Evolutionary conservation across 2,888 invertebrate genomes (phyloP).

Genomic region (Lasioglossum leucozonium): DNA sequence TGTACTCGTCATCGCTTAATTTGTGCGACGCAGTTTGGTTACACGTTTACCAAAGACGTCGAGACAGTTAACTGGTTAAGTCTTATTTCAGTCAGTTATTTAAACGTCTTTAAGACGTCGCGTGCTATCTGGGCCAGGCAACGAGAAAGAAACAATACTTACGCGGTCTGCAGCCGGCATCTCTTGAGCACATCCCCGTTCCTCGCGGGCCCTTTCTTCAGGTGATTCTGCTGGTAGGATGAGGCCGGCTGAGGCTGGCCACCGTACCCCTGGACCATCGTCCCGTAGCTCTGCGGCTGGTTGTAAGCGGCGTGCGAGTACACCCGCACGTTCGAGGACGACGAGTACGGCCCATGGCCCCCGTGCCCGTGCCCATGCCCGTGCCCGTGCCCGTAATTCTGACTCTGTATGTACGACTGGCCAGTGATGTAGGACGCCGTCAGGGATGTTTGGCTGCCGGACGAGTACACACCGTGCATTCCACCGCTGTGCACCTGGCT

Average conservation of each 20-base stretch:
- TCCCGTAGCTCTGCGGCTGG: constrained; percentile 82
- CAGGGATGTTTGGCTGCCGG: constrained; percentile 80
- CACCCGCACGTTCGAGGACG: constrained; percentile 77
- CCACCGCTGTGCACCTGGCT: constrained; percentile 78
- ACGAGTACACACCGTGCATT: constrained; percentile 80
- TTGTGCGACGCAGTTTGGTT: too few species aligned
- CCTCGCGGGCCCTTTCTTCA: constrained; percentile 88
- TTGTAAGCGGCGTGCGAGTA: constrained; percentile 78
- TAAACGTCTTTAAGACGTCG: too few species aligned
- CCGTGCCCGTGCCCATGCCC: not conserved
- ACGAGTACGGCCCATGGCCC: constrained; percentile 66
- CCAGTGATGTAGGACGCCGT: constrained; percentile 83
- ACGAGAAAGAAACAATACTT: constrained; percentile 79
- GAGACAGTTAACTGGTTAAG: too few species aligned
- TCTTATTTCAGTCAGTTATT: too few species aligned
- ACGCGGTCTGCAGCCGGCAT: constrained; percentile 89
- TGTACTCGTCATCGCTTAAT: too few species aligned
- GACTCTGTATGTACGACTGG: constrained; percentile 82
- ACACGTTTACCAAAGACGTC: too few species aligned
- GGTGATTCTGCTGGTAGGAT: constrained; percentile 85
- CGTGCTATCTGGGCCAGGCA: too few species aligned
- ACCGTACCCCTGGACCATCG: constrained; percentile 82
- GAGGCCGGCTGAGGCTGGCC: constrained; percentile 78
- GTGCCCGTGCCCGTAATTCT: constrained; percentile 79
- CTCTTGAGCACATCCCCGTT: constrained; percentile 89